phyloP scores from a whole-genome alignment of 2,888 invertebrate genomes.

The Diarsia brunnea region DNA sequence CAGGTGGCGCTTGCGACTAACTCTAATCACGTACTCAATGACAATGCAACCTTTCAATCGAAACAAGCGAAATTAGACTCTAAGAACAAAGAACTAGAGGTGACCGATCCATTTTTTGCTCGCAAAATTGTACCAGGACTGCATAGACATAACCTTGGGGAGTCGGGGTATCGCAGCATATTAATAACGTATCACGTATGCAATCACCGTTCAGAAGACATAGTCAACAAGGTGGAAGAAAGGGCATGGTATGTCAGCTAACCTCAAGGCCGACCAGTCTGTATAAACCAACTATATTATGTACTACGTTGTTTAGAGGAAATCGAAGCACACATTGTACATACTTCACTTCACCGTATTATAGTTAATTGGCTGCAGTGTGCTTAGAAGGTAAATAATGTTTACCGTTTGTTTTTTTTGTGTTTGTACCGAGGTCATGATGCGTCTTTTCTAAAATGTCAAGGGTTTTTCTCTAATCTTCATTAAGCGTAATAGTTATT shows the following conservation, averaged over 20 bases:
- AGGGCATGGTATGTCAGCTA: slow-evolving; percentile 88
- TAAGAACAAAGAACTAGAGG: slow-evolving; percentile 54
- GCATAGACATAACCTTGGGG: slow-evolving; percentile 84
- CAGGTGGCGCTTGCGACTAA: slow-evolving; percentile 79
- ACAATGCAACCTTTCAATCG: slow-evolving; percentile 35
- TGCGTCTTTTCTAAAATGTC: slow-evolving; percentile 84
- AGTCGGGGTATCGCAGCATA: slow-evolving; percentile 84
- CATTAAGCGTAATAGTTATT: slow-evolving; percentile 71
- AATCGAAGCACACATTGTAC: slow-evolving; percentile 64
- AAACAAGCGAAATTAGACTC: slow-evolving; percentile 40
- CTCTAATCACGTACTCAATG: slow-evolving; percentile 78
- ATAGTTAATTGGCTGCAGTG: slow-evolving; percentile 78
- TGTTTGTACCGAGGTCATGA: slow-evolving; percentile 78
- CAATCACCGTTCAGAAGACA: slow-evolving; percentile 87
- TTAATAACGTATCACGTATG: slow-evolving; percentile 88
- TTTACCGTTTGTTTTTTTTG: no score
- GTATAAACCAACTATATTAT: slow-evolving; percentile 76
- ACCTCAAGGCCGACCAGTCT: slow-evolving; percentile 81
- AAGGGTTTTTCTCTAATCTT: slow-evolving; percentile 81
- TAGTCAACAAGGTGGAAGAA: slow-evolving; percentile 89
- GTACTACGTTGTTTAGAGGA: slow-evolving; percentile 65
- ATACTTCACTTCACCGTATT: slow-evolving; percentile 69
- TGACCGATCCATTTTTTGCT: slow-evolving; percentile 45
- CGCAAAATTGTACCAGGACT: slow-evolving; percentile 69
- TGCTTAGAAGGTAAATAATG: slow-evolving; percentile 81